These are phyloP conservation scores for Seira ritae DNA, from an alignment of 2,888 invertebrate species.

Conservation along the genomic window DNA sequence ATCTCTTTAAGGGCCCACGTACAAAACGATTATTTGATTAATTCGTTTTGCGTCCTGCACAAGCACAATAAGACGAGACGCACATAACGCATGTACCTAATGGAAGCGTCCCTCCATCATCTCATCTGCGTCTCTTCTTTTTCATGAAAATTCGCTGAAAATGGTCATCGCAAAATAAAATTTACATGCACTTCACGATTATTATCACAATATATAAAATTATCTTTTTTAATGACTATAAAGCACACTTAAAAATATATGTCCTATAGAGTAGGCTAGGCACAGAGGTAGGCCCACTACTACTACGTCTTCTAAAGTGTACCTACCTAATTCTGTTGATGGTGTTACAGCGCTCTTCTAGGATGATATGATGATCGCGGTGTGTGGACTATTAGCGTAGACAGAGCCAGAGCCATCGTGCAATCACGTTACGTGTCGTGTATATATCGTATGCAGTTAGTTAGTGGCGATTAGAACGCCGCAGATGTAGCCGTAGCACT, in stretches of 20 bases:
- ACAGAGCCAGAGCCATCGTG: too few species aligned
- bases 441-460: too few species aligned
- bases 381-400: background rate
- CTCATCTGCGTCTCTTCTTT: too few species aligned
- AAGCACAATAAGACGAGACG: conserved; percentile 19
- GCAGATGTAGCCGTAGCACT: too few species aligned
- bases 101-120: too few species aligned
- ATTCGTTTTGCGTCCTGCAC: conserved; percentile 23
- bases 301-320: background rate
- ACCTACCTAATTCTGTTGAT: background rate
- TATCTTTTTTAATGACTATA: background rate
- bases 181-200: conserved; percentile 29
- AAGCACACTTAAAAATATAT: background rate
- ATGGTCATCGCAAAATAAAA: conserved; percentile 25
- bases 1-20: background rate
- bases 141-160: too few species aligned
- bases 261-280: background rate
- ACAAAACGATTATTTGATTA: conserved; percentile 33
- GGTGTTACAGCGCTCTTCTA: background rate
- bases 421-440: too few species aligned
- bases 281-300: background rate
- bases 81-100: too few species aligned
- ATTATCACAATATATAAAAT: conserved; percentile 33
- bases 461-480: too few species aligned
- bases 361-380: background rate